phyloP scores from a whole-genome alignment of 2,113 vertebrate genomes.

The Arothron firmamentum region DNA sequence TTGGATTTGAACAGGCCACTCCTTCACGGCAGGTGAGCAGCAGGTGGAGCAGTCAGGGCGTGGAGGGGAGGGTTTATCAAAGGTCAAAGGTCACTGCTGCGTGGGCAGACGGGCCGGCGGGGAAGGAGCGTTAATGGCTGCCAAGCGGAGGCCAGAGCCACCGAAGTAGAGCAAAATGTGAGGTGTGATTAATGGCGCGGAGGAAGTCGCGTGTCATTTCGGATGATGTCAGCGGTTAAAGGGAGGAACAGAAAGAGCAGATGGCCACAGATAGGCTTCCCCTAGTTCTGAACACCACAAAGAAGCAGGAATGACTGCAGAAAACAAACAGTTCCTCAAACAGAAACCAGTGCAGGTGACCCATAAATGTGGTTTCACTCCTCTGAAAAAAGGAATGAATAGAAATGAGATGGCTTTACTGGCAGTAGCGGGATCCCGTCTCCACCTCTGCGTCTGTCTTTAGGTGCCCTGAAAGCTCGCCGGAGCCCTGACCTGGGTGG shows the following conservation, averaged over 20 bases:
- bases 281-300: slow-evolving; percentile 25
- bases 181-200: slow-evolving; percentile 57
- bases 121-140: slow-evolving; percentile 5
- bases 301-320: slow-evolving; percentile 1
- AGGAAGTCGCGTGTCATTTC: slow-evolving; percentile 69
- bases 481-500: slow-evolving; percentile 20
- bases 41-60: slow-evolving; percentile 29
- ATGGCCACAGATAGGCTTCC: slow-evolving; percentile 64
- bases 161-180: slow-evolving; percentile 47
- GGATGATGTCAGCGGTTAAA: slow-evolving; percentile 61
- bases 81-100: slow-evolving; percentile 42
- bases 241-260: slow-evolving; percentile 62
- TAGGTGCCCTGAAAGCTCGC: slow-evolving; percentile 40
- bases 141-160: slow-evolving; percentile 31
- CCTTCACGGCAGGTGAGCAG: slow-evolving; percentile 38
- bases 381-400: not conserved
- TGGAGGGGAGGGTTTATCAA: not conserved
- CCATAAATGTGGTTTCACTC: not conserved
- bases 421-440: slow-evolving; percentile 21
- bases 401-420: not conserved
- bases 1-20: not conserved
- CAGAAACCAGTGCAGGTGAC: not conserved
- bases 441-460: slow-evolving; percentile 17
- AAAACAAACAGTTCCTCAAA: slow-evolving; percentile 30
- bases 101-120: slow-evolving; percentile 27